Conservation (phyloP, 2,888 invertebrate genomes). For the Mimas tiliae region DNA sequence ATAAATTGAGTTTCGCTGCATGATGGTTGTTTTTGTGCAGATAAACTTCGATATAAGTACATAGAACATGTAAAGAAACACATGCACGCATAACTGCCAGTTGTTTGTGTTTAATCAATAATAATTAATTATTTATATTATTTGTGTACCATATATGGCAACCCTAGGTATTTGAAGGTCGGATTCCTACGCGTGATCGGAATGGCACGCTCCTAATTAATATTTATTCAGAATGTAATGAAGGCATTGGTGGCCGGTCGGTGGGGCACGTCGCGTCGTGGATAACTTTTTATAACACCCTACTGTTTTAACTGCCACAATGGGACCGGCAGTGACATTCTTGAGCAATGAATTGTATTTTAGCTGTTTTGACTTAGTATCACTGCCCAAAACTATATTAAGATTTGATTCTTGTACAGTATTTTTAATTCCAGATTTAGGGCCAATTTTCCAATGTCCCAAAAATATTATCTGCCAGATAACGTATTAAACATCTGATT, state of each 20-base stretch:
- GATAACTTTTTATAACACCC: slow-evolving; percentile 36
- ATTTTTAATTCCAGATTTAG: no score
- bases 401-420: no score
- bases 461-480: no score
- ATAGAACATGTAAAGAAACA: background rate
- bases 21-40: no score
- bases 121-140: slow-evolving; percentile 3
- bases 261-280: slow-evolving; percentile 36
- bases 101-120: background rate
- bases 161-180: slow-evolving; percentile 59
- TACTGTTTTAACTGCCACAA: background rate
- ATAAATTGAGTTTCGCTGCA: no score
- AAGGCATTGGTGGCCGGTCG: slow-evolving; percentile 37
- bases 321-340: background rate
- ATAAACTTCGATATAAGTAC: no score
- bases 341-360: background rate
- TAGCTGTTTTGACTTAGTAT: no score
- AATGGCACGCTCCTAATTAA: slow-evolving; percentile 42
- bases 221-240: slow-evolving; percentile 49
- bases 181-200: slow-evolving; percentile 49
- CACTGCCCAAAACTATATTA: no score
- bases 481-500: no score
- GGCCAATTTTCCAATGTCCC: no score
- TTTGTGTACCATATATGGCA: slow-evolving; percentile 31
- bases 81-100: background rate